These are phyloP conservation scores for Psephotus haematonotus DNA, from an alignment of 2,113 vertebrate species.

Conservation along the genomic window DNA sequence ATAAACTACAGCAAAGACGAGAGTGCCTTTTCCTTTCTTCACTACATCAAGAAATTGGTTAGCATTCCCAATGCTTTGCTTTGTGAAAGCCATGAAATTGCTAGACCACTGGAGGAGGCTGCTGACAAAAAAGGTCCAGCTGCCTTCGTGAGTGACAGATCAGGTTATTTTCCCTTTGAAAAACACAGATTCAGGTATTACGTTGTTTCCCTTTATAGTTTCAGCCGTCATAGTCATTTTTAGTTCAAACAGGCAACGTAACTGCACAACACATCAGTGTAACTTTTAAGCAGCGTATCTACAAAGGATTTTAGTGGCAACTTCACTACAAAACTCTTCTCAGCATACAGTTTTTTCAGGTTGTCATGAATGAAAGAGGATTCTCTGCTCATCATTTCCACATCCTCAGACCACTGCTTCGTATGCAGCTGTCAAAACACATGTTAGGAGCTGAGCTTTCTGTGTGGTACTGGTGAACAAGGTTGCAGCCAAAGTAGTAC, in stretches of 20 bases:
- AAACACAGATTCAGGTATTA: not conserved
- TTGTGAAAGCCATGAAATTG: not conserved
- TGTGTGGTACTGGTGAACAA: not conserved
- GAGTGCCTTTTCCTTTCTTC: fast-evolving
- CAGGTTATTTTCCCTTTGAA: constrained; percentile 2
- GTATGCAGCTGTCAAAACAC: not conserved
- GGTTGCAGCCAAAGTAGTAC: not conserved
- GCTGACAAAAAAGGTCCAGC: not conserved
- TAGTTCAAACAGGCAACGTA: not conserved
- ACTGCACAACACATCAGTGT: not conserved
- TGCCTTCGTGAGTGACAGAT: not conserved
- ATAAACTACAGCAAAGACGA: not conserved
- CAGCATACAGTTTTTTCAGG: constrained; percentile 13
- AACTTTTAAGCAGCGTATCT: not conserved
- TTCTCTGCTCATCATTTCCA: not conserved
- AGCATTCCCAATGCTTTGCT: not conserved
- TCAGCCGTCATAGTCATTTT: not conserved
- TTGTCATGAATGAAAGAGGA: constrained; percentile 22
- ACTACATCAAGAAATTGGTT: not conserved
- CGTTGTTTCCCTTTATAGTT: not conserved
- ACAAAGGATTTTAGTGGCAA: not conserved
- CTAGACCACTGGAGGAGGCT: not conserved
- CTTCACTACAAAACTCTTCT: constrained; percentile 25
- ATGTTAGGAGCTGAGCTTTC: not conserved
- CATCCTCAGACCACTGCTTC: not conserved